Conservation (phyloP, 2,888 invertebrate species). For the Pyralis farinalis region DNA sequence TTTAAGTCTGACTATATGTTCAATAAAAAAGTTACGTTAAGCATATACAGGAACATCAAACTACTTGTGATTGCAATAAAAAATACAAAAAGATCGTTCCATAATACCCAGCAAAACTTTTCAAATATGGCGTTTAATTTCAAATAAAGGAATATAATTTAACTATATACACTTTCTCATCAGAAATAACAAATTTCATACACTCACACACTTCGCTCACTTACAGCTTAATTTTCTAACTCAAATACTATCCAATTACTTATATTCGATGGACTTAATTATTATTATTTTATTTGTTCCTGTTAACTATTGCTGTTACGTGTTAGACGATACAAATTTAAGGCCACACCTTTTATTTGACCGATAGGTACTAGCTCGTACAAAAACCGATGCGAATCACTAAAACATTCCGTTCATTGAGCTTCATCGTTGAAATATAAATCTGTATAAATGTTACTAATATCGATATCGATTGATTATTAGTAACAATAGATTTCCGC, state of each 20-base stretch:
- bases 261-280: slow-evolving; percentile 34
- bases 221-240: slow-evolving; percentile 36
- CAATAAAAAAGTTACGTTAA: no score
- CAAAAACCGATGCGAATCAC: slow-evolving; percentile 8
- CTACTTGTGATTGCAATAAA: no score
- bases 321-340: slow-evolving; percentile 41
- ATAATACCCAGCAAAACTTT: background rate
- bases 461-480: no score
- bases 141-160: slow-evolving; percentile 61
- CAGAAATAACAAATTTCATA: slow-evolving; percentile 49
- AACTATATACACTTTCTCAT: slow-evolving; percentile 43
- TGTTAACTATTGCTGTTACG: slow-evolving; percentile 32
- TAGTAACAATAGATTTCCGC: no score
- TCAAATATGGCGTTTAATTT: slow-evolving; percentile 20
- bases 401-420: no score
- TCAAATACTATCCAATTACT: slow-evolving; percentile 36
- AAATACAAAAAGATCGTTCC: background rate
- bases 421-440: no score
- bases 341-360: slow-evolving; percentile 58
- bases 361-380: slow-evolving; percentile 21
- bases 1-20: no score
- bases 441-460: no score
- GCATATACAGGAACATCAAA: no score
- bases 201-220: slow-evolving; percentile 31
- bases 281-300: slow-evolving; percentile 32